phyloP scores from a whole-genome alignment of 2,888 invertebrate species.

The Octodonta nipae region DNA sequence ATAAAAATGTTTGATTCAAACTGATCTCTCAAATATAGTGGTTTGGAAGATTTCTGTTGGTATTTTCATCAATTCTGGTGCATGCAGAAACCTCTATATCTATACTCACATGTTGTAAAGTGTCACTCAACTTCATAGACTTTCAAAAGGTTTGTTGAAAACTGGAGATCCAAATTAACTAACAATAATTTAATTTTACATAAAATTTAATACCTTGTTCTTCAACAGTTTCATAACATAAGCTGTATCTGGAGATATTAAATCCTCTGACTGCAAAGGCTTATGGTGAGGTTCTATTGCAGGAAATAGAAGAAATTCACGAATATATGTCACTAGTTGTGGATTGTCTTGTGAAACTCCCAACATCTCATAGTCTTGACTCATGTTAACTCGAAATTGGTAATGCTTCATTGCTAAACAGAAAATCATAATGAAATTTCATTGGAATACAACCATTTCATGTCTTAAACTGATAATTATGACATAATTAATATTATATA shows the following conservation, averaged over 20 bases:
- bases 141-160: too few relatives aligned
- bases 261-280: slow-evolving; percentile 25
- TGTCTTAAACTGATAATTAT: not conserved
- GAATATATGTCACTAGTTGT: slow-evolving; percentile 58
- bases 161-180: too few relatives aligned
- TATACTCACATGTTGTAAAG: too few relatives aligned
- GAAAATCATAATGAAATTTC: not conserved
- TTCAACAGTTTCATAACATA: slow-evolving; percentile 35
- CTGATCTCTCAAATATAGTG: too few relatives aligned
- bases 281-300: slow-evolving; percentile 36
- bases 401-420: slow-evolving; percentile 53
- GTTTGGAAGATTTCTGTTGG: too few relatives aligned
- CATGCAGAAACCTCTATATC: too few relatives aligned
- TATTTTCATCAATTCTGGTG: too few relatives aligned
- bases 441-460: not conserved
- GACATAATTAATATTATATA: slow-evolving; percentile 4
- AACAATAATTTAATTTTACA: too few relatives aligned
- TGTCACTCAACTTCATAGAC: too few relatives aligned
- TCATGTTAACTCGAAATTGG: slow-evolving; percentile 69
- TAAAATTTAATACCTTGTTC: too few relatives aligned
- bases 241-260: slow-evolving; percentile 38
- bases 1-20: too few relatives aligned
- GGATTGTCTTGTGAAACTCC: slow-evolving; percentile 64
- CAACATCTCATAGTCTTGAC: slow-evolving; percentile 60
- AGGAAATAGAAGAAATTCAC: slow-evolving; percentile 52